Evolutionary conservation across 1,140 invertebrate species (phyloP), one percentile per base, ranked within the genome.

Genomic region (Leptinotarsa defecta): DNA sequence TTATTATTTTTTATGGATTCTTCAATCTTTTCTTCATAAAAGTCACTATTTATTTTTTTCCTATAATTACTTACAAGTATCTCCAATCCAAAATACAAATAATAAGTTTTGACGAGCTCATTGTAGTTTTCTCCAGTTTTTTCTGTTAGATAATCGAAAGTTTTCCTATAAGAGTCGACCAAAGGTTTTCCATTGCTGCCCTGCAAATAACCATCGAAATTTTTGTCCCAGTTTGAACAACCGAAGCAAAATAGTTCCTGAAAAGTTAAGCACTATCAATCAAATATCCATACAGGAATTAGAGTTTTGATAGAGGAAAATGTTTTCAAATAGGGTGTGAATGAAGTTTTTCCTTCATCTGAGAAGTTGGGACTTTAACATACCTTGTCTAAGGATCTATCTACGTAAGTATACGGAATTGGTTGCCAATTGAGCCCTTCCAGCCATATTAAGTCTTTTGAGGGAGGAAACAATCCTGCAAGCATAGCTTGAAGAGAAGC

Each of bases 391-490:
- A 13, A 61, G 17, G 48, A 8, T 65, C 65, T 67, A 34, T 74
- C 76, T 17, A 67, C 72, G n/a, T 76, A 75, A 70, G 85, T 80
- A 43, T 87, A 87, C 0, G 89, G 88, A 15, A 90, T 86, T 0
- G 89, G 89, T 79, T 90, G 89, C 89, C 89, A 91, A 48, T 86
- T 84, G 17, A 90, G 74, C 19, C 79, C 27, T 11, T 84, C 76
- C 73, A 88, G 86, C 89, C 89, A 90, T 48, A 76, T 80, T 13
- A 77, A 65, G 17, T 77, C 74, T 52, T 70, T 43, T 19, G 72
- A 76, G 20, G 90, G 90, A 65, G 88, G 88, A 80, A 88, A 91
- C 17, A 91, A 77, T 2, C 86, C 88, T 0, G 89, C 86, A n/a
- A 91, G 77, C 8, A 89, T 88, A 3, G 89, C 82, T 64, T 89